Evolutionary conservation across 2,888 invertebrate genomes (phyloP).

Genomic region (Cephus spinipes): DNA sequence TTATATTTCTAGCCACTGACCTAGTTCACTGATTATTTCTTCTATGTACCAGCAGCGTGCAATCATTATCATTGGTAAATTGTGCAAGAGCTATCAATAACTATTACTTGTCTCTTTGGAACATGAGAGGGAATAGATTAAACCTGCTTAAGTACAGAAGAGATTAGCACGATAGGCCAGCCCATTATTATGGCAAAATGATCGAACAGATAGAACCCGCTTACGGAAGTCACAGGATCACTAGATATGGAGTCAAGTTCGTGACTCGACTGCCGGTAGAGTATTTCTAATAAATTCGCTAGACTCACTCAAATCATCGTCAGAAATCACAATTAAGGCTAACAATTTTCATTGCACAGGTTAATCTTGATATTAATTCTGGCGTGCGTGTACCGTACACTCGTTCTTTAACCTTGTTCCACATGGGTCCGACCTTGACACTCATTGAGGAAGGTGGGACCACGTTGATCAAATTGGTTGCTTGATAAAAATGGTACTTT

Average conservation of each 20-base stretch:
- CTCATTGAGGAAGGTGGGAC: background rate
- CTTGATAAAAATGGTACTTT: background rate
- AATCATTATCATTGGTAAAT: background rate
- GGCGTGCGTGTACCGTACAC: background rate
- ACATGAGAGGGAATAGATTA: background rate
- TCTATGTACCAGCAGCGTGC: background rate
- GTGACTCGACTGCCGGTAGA: background rate
- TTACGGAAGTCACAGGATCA: background rate
- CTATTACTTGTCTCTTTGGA: background rate
- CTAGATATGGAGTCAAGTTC: background rate
- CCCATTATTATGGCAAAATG: background rate
- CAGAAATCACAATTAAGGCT: background rate
- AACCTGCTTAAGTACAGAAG: background rate
- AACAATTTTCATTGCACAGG: background rate
- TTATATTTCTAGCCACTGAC: background rate
- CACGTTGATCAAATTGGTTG: background rate
- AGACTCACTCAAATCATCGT: background rate
- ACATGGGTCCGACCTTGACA: background rate
- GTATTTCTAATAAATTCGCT: background rate
- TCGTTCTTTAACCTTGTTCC: background rate
- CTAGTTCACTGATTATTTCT: background rate
- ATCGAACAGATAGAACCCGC: background rate
- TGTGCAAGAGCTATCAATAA: background rate
- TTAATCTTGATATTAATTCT: background rate
- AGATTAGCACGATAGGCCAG: background rate